Percentiles rank a stretch among this genome's conserved stretches.
These are phyloP conservation scores for Rhodeus uyekii DNA, from an alignment of 2,797 vertebrate species.

Conservation along the genomic window DNA sequence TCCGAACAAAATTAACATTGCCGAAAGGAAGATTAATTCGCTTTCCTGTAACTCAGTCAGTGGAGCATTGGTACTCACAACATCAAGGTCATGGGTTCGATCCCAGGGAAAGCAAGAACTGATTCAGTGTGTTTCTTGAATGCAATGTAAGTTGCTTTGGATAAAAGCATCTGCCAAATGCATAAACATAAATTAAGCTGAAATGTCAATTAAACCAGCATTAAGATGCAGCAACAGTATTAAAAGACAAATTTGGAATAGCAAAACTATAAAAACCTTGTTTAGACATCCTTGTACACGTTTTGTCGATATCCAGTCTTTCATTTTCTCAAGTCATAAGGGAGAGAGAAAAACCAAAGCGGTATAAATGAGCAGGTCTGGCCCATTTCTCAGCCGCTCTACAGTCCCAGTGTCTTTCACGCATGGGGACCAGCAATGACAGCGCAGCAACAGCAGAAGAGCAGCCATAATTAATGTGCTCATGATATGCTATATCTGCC, in stretches of 20 bases:
- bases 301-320: neutral
- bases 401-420: constrained; percentile 24
- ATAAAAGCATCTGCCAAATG: no score
- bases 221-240: neutral
- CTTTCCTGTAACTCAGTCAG: no score
- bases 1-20: neutral
- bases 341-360: constrained; percentile 23
- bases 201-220: neutral
- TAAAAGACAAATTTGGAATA: neutral
- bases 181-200: no score
- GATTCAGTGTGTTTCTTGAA: no score
- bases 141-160: no score
- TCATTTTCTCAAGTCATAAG: neutral
- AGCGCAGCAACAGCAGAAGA: constrained; percentile 32
- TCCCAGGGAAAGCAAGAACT: no score
- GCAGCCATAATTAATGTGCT: constrained; percentile 51
- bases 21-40: neutral
- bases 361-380: constrained; percentile 11
- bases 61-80: no score
- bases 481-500: constrained; percentile 48
- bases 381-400: constrained; percentile 29
- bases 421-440: constrained; percentile 25
- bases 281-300: neutral
- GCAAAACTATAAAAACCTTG: neutral
- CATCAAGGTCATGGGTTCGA: no score